phyloP scores from a whole-genome alignment of 2,888 invertebrate species.

The Rhorus exstirpatorius region DNA sequence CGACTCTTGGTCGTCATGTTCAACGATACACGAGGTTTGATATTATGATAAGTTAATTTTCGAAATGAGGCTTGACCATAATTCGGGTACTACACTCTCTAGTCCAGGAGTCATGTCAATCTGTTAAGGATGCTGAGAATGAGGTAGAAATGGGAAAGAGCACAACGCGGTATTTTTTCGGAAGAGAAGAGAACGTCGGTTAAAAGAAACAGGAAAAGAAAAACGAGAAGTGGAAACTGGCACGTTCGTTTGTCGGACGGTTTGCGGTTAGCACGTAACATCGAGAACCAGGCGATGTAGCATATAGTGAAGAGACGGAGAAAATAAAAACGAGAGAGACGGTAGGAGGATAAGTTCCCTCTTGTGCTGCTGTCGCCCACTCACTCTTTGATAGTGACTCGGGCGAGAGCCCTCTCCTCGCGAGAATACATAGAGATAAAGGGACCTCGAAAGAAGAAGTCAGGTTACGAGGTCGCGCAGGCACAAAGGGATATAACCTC shows the following conservation, averaged over 20 bases:
- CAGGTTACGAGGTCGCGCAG: slow-evolving; percentile 68
- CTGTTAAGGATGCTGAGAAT: no score
- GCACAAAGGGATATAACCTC: slow-evolving; percentile 63
- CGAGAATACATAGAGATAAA: slow-evolving; percentile 59
- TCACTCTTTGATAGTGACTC: slow-evolving; percentile 70
- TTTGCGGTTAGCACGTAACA: slow-evolving; percentile 62
- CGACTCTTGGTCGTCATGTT: no score
- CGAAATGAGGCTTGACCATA: no score
- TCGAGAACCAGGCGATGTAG: slow-evolving; percentile 37
- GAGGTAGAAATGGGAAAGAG: no score
- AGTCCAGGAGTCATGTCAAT: no score
- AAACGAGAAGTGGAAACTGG: slow-evolving; percentile 61
- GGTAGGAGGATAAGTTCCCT: slow-evolving; percentile 45
- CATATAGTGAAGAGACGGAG: slow-evolving; percentile 33
- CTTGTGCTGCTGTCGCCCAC: slow-evolving; percentile 67
- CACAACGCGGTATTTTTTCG: slow-evolving; percentile 5
- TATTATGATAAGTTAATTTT: no score
- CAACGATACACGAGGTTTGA: no score
- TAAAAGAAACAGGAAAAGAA: slow-evolving; percentile 49
- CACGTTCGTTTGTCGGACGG: slow-evolving; percentile 66
- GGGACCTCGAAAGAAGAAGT: slow-evolving; percentile 67
- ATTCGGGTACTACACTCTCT: no score
- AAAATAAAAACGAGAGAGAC: slow-evolving; percentile 27
- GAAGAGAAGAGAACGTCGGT: neutral
- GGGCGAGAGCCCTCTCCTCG: slow-evolving; percentile 57